Evolutionary conservation across 2,888 invertebrate species (phyloP), one percentile per base, ranked within the genome.

Genomic region (Tetanocera ferruginea): DNA sequence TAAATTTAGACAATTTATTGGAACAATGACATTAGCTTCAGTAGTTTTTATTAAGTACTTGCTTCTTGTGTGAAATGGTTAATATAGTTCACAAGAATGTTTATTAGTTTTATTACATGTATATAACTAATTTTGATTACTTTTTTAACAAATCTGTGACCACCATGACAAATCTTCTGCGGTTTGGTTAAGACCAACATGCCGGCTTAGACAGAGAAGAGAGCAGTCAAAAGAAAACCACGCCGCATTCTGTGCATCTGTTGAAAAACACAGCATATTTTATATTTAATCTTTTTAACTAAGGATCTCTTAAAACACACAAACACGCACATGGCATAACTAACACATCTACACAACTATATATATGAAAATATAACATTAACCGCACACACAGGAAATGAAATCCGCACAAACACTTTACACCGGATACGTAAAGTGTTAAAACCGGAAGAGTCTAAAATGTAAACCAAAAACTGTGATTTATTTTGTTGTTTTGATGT

Each of bases 361-460:
- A 60, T 23, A 1, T 14, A 25, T 28, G 19, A 25, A 60, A 60
- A 60, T 60, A 60, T 60, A 25, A 28, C 25, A 60, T 60, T 60
- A 60, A 60, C 25, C 57, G 28, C 57, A 60, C 57, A 60, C 57
- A 60, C 57, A 23, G 19, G 23, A 19, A 55, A 19, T 55, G 19
- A 23, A 55, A 60, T 28, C 23, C 57, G 28, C 57, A 60, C 57
- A 60, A 23, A 25, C 57, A n/a, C 55, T 23, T 55, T 55, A 25
- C 57, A 60, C 57, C 57, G 57, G 57, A 60, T 60, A 23, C 57
- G 57, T 25, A 23, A 60, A 60, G 57, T 60, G 57, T 60, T 60
- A 60, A 23, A 60, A 25, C 57, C 57, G 57, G 57, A 60, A 60
- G 43, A 11, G 14, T 43, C 57, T 28, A 25, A 60, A 60, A 28